Percentiles rank a stretch among this genome's conserved stretches.
Conservation (phyloP, 2,113 vertebrate species). For the Cyprinodon variegatus region DNA sequence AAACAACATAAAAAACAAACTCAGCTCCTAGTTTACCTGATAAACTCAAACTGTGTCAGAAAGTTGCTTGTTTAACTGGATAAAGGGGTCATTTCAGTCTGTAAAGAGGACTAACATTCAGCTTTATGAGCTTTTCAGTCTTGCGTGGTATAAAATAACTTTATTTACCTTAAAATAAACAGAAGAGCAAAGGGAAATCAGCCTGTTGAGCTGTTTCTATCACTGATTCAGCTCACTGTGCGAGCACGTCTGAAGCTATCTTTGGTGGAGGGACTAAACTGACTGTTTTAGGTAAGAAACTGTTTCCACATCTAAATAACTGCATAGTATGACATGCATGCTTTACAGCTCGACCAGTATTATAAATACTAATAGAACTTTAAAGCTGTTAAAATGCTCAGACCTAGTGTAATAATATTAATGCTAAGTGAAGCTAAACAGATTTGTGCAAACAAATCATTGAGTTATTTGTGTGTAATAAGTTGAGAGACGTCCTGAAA, state of each 20-base stretch:
- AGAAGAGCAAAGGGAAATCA: not conserved
- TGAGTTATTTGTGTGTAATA: too few relatives aligned
- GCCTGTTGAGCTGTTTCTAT: not conserved
- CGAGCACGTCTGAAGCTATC: conserved; percentile 40
- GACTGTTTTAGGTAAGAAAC: conserved; percentile 24
- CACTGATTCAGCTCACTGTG: conserved; percentile 10
- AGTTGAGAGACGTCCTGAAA: not conserved
- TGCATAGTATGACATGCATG: not conserved
- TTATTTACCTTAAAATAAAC: rapidly evolving
- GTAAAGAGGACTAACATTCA: not conserved
- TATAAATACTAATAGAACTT: not conserved
- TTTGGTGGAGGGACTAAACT: conserved; percentile 75
- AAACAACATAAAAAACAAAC: not conserved
- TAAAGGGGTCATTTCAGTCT: not conserved
- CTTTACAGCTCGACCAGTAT: not conserved
- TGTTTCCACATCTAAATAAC: not conserved
- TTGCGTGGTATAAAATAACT: not conserved
- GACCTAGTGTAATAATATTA: not conserved
- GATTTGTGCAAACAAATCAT: not conserved
- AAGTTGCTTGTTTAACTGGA: not conserved
- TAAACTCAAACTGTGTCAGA: not conserved
- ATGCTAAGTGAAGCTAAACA: not conserved
- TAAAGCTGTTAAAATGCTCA: not conserved
- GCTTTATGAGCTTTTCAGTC: not conserved
- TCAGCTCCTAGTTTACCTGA: not conserved